Conservation (phyloP, 35 echinoderm and acorn worm genomes). For the Heliocidaris tuberculata region DNA sequence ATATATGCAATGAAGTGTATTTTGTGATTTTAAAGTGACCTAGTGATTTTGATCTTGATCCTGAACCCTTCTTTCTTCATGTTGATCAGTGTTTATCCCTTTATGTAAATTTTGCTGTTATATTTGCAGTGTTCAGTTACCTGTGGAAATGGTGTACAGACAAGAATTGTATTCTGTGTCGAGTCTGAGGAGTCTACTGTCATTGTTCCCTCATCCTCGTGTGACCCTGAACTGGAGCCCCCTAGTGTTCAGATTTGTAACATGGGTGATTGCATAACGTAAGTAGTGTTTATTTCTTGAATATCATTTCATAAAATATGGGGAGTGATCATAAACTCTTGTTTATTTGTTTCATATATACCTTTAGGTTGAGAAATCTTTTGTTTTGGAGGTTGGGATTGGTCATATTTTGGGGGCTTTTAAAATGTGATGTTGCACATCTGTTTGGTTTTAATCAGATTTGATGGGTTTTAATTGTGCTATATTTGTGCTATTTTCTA, state of each 20-base stretch:
- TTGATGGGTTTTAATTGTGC: no score
- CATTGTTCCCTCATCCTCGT: conserved; percentile 52
- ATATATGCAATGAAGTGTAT: no score
- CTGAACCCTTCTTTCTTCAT: background rate
- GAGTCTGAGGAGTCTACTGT: conserved; percentile 49
- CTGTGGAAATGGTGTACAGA: conserved; percentile 68
- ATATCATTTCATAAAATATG: background rate
- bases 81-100: background rate
- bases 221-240: conserved; percentile 46
- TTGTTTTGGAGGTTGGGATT: no score
- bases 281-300: background rate
- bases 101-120: background rate
- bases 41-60: no score
- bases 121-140: conserved; percentile 71
- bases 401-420: no score
- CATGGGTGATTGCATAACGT: conserved; percentile 42
- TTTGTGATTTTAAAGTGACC: no score
- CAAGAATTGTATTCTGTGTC: conserved; percentile 70
- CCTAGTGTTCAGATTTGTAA: conserved; percentile 53
- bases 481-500: no score
- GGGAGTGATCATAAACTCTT: background rate
- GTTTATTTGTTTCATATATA: background rate
- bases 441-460: no score
- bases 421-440: no score
- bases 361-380: background rate